Evolutionary conservation across 2,888 invertebrate genomes (phyloP), one percentile per base, ranked within the genome.

Genomic region (Oligia fasciuncula): DNA sequence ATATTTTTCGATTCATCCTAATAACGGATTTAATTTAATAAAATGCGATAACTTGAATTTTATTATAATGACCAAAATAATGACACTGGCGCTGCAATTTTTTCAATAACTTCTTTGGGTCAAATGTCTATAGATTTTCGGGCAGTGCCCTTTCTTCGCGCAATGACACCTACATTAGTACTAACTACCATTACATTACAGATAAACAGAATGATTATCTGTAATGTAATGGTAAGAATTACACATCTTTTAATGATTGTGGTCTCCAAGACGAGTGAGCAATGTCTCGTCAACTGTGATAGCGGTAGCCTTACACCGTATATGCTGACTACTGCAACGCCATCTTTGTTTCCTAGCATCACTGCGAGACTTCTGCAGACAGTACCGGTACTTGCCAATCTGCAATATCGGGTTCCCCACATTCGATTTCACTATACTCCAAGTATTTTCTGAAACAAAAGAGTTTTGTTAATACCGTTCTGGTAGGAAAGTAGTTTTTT

Each of bases 351-450:
- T 92, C 4, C 51, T 51, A 40, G 65, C 72, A 1, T 78, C 69
- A 23, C 81, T 78, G 1, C 73, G 51, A 17, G 78, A 82, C 6
- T 77, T 86, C 75, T 90, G 90, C 46, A 87, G 66, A 19, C 89
- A 91, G 81, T 91, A 93, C 0, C 89, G 91, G 79, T 91, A 92
- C 0, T 90, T 92, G 0, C 86, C 80, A 5, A 91, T 74, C n/a
- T 89, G 84, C 43, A 93, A 81, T 11, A 92, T 77, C 11, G 88
- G 86, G 43, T 91, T 91, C 0, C 93, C 93, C 57, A 86, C 87
- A 29, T 78, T 81, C 0, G 92, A 92, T n/a, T 67, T 81, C 13
- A 84, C 85, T 23, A 83, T 80, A 23, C 40, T 75, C 76, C 71
- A 87, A 14, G 35, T 57, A 4, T 63, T 74, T 23, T 43, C 80